A percentile compares a stretch with the other conserved stretches of the same genome.
phyloP scores from a whole-genome alignment of 2,888 invertebrate species.

The Sympetrum striolatum region DNA sequence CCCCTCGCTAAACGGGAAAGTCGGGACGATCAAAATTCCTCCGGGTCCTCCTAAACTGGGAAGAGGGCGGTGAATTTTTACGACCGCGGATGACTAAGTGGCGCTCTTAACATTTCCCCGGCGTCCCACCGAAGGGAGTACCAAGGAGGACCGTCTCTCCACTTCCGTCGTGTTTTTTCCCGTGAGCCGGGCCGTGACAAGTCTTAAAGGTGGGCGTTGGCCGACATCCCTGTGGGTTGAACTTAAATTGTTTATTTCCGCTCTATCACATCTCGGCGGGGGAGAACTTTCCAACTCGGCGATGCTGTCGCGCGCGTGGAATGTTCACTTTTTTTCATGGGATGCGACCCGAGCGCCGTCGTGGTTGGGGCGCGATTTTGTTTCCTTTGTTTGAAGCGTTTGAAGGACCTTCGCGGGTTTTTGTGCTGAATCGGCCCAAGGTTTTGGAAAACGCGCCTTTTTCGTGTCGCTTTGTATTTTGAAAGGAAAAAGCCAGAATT shows the following conservation, averaged over 20 bases:
- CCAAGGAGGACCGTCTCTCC: background rate
- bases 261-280: background rate
- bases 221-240: conserved; percentile 49
- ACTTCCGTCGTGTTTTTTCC: background rate
- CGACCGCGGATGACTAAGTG: background rate
- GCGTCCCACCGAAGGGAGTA: background rate
- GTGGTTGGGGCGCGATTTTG: background rate
- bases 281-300: background rate
- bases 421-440: background rate
- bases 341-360: background rate
- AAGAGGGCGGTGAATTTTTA: background rate
- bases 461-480: no score
- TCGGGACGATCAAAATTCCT: no score
- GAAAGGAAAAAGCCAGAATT: no score
- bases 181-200: conserved; percentile 52
- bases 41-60: no score
- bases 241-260: conserved; percentile 28
- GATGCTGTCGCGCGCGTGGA: background rate
- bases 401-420: background rate
- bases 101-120: no score
- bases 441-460: background rate
- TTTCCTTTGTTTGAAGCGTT: background rate
- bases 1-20: no score
- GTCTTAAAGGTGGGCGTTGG: conserved; percentile 64
- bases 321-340: background rate